Evolutionary conservation across 1,140 invertebrate genomes (phyloP).

Genomic region (Mya arenaria): DNA sequence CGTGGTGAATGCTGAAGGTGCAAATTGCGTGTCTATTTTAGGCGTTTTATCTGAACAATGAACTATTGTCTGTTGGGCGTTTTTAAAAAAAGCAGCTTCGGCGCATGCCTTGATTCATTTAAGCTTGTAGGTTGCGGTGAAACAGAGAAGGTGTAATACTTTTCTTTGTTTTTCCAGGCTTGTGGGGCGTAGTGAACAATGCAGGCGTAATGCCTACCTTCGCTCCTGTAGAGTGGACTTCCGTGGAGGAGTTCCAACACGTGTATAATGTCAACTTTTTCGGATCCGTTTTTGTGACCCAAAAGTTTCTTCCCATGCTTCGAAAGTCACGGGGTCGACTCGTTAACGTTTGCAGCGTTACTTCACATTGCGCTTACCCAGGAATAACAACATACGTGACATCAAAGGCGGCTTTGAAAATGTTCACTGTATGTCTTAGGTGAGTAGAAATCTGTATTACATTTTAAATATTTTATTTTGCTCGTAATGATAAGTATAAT

Average conservation of each 20-base stretch:
- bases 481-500: too few species aligned
- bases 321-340: constrained; percentile 63
- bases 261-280: constrained; percentile 64
- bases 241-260: constrained; percentile 59
- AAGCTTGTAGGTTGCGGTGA: too few species aligned
- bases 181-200: constrained; percentile 59
- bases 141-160: too few species aligned
- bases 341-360: constrained; percentile 67
- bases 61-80: too few species aligned
- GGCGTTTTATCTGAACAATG: too few species aligned
- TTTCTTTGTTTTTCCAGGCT: constrained; percentile 35
- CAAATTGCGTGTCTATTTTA: too few species aligned
- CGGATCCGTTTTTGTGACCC: constrained; percentile 64
- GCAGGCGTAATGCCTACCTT: constrained; percentile 51
- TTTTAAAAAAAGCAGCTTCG: too few species aligned
- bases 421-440: constrained; percentile 46
- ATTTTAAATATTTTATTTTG: neutral
- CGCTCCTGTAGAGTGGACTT: constrained; percentile 57
- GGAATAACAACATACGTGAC: constrained; percentile 39
- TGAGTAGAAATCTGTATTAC: neutral
- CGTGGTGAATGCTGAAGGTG: too few species aligned
- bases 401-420: constrained; percentile 50
- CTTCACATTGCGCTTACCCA: constrained; percentile 35
- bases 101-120: too few species aligned
- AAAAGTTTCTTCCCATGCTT: constrained; percentile 66